phyloP scores from a whole-genome alignment of 2,113 vertebrate species.

The Redunca redunca region DNA sequence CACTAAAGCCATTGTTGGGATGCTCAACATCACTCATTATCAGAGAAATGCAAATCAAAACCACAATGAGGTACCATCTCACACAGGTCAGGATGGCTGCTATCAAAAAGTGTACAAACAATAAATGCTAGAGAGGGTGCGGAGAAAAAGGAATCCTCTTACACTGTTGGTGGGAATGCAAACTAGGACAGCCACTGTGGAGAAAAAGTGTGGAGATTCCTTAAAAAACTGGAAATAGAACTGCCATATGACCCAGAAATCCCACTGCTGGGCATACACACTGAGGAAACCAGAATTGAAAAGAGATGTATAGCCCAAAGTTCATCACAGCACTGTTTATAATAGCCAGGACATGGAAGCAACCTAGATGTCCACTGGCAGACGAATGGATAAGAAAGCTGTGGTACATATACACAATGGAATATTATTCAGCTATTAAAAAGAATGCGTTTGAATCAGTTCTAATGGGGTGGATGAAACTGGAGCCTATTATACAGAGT shows the following conservation, averaged over 20 bases:
- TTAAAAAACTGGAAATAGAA: neutral
- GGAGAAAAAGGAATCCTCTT: neutral
- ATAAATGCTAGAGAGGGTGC: neutral
- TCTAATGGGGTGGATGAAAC: neutral
- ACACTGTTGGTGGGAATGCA: neutral
- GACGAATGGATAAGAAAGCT: neutral
- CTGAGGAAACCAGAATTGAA: neutral
- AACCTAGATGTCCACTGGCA: neutral
- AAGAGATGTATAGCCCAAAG: neutral
- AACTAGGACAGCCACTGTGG: neutral
- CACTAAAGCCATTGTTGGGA: neutral
- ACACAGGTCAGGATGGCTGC: neutral
- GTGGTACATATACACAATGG: neutral
- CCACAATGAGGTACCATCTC: neutral
- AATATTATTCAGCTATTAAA: neutral
- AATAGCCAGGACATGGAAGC: neutral
- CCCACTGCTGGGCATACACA: neutral
- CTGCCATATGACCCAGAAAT: neutral
- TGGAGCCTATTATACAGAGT: neutral
- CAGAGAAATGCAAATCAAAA: neutral
- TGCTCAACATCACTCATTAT: neutral
- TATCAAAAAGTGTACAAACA: neutral
- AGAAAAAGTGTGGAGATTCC: neutral
- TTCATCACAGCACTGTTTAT: neutral
- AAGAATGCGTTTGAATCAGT: neutral